Base-by-base conservation (phyloP, 64 coral and sea anemone genomes). In the Catalaphyllia jardinei region DNA sequence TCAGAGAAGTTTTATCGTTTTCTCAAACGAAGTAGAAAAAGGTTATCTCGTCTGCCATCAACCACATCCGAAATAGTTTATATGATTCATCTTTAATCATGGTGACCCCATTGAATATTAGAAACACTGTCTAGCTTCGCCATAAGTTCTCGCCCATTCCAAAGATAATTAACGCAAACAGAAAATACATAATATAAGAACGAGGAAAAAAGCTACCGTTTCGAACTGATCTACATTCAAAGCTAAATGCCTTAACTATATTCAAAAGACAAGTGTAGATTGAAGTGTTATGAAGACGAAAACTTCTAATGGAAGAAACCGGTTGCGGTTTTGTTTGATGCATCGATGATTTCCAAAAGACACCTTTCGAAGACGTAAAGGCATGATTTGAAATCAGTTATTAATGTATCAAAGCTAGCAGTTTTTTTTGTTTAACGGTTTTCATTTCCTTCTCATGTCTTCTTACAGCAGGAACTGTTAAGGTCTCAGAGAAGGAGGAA, bases 1-100 rank as follows among this genome's bases (percentile, higher is more conserved):
- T n/a, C 1, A 12, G 30, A 25, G 11, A 50, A 13, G 25, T 12
- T 27, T 61, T 61, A 80, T 85, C 81, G 25, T 85, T 85, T 85
- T 63, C 38, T 1, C 38, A 2, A 85, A n/a, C 20, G 62, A 71
- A 28, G 20, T 13, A 51, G 12, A n/a, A 52, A 31, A 85, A 71
- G 81, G 62, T 85, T 85, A 85, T 85, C 63, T 85, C 22, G 33
- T 6, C n/a, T 69, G 35, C 50, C n/a, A 85, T 85, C 81, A 22
- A 25, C 81, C 63, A 71, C 63, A 85, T 85, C 81, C 62, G 62
- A 85, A 85, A 85, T 31, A 85, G 81, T 71, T 85, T 71, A 85
- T 29, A 85, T n/a, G n/a, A n/a, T 38, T 50, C 81, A 85, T 81
- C 81, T 85, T 85, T 85, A 85, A 85, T 52, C 81, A 85, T 85